Base-by-base conservation (phyloP, 2,888 invertebrate species). In the Conomelus anceps region DNA sequence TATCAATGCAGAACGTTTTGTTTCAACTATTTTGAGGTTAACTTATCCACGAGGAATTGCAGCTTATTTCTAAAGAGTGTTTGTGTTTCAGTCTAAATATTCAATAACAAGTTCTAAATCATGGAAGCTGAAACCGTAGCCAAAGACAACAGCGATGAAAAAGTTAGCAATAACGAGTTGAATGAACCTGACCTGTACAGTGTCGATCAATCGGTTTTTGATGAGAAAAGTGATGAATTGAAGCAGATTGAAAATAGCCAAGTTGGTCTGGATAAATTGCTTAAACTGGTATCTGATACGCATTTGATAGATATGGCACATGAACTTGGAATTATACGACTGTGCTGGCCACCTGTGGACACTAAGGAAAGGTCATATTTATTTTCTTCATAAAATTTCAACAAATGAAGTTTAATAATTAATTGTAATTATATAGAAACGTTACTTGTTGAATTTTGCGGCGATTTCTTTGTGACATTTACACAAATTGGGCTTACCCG, bases 261-360 rank as follows among this genome's bases (percentile, higher is more conserved):
- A 63, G 63, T n/a, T 63, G 63, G n/a, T 9, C n/a, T 63, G 6
- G 63, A 63, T n/a, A 20, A n/a, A 63, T 63, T 63, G n/a, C n/a
- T 63, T 4, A 63, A 63, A 63, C n/a, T 63, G 63, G 63, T 86
- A 23, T 24, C 86, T 11, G 86, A 86, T 17, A 23, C 24, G n/a
- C 23, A 86, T 86, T 86, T 96, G 89, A 94, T 94, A 90, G 94
- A 95, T 92, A 94, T 95, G 3, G 94, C 95, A 85, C 94, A 95
- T 91, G 95, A 95, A 92, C 93, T 95, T 23, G 95, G 96, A 0
- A 93, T 95, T 20, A 94, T 96, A 63, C 94, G 95, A 91, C 92
- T 96, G 63, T 95, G 95, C 91, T 96, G 96, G 96, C 95, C 96
- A 3, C 20, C n/a, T 63, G 63, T 63, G 1, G 91, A 92, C 93